phyloP scores from a whole-genome alignment of 64 coral and sea anemone genomes.

The Cladopsammia gracilis region DNA sequence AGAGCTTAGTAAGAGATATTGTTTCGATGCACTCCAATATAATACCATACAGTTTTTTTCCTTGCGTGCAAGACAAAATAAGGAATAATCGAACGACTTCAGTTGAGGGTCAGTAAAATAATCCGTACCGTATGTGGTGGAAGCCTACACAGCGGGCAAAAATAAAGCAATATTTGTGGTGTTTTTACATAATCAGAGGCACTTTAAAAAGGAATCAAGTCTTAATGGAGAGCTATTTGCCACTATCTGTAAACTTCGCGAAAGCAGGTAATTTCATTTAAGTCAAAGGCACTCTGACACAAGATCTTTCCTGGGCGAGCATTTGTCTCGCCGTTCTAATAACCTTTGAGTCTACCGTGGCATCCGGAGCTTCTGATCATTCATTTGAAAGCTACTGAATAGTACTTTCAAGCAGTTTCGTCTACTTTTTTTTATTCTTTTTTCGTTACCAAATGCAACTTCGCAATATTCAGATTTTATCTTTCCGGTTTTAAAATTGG shows the following conservation, averaged over 20 bases:
- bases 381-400: no score
- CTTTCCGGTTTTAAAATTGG: no score
- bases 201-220: constrained; percentile 28
- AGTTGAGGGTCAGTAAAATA: no score
- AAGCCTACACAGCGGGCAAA: not conserved
- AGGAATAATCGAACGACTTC: not conserved
- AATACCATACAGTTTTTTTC: no score
- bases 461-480: no score
- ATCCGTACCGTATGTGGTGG: not conserved
- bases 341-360: not conserved
- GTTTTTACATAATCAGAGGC: not conserved
- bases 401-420: no score
- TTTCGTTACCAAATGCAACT: no score
- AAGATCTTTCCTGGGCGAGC: no score
- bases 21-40: not conserved
- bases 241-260: not conserved
- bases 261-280: not conserved
- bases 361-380: no score
- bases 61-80: not conserved
- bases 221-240: constrained; percentile 37
- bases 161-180: not conserved
- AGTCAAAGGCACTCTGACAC: not conserved
- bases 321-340: not conserved
- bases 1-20: no score
- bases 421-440: no score